Evolutionary conservation across 35 echinoderm and acorn worm species (phyloP).

Genomic region (Apostichopus californicus): DNA sequence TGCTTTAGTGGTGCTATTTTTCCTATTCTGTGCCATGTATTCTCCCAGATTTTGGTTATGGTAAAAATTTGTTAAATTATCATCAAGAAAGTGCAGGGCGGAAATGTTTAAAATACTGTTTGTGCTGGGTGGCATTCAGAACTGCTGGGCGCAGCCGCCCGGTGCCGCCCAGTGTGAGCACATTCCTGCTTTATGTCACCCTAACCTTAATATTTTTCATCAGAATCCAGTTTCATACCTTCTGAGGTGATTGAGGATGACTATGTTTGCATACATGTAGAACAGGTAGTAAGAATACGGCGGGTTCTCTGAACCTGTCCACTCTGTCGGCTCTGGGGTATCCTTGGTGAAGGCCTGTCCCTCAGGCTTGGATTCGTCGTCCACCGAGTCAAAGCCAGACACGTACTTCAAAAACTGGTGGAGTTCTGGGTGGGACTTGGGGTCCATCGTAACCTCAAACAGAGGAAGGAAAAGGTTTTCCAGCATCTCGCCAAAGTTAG

Average conservation of each 20-base stretch:
- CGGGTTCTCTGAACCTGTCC: constrained; percentile 78
- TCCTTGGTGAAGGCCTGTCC: constrained; percentile 70
- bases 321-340: constrained; percentile 79
- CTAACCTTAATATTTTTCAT: no score
- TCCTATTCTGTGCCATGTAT: no score
- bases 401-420: constrained; percentile 94
- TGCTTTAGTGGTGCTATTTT: no score
- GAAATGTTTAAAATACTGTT: no score
- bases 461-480: constrained; percentile 94
- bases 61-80: no score
- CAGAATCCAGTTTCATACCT: constrained; percentile 54
- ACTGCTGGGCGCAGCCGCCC: no score
- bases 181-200: no score
- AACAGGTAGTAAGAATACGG: constrained; percentile 93
- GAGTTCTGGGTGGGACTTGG: constrained; percentile 92
- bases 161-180: no score
- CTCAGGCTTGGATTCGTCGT: constrained; percentile 99
- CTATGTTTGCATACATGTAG: constrained; percentile 97
- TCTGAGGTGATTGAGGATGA: constrained; percentile 86
- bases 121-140: no score
- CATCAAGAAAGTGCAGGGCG: no score
- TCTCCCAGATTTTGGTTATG: no score
- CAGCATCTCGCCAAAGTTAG: constrained; percentile 85
- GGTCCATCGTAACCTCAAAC: constrained; percentile 91
- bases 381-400: constrained; percentile 95